Base-by-base conservation (phyloP, 2,888 invertebrate genomes). In the Dolichomitus sp. region DNA sequence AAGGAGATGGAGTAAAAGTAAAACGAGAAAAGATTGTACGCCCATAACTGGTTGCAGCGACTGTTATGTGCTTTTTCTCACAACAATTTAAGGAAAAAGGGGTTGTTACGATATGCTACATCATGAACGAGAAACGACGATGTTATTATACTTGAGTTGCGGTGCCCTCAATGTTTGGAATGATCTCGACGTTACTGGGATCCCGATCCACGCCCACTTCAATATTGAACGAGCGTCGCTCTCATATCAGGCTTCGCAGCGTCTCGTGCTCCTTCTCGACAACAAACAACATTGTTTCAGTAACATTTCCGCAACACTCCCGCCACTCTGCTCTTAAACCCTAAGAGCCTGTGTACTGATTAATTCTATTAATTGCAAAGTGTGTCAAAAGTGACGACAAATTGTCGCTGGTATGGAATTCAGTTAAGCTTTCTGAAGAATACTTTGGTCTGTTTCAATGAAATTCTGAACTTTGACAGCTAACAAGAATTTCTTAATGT, bases 1-100 rank as follows among this genome's bases (percentile, higher is more conserved):
- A 63, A 54, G 40, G 70, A 59, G 50, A 57, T 45, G n/a, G 54
- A 11, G 50, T 42, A 65, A 59, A 57, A 61, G 72, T 54, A 61
- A 78, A 65, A 33, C 65, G 63, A 52, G 27, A 59, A 48, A 76
- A 59, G 48, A 6, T 23, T 17, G 42, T 57, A 30, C 27, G 19
- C 11, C 33, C 17, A 30, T 2, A 17, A 23, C 30, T 17, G 23
- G 74, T n/a, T n/a, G 33, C n/a, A 59, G 61, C 66, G 84, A 86
- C 82, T 84, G 85, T 85, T 85, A 87, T 84, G 78, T 90, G 89
- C 86, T 90, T 90, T 88, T 88, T 90, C 86, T 89, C 88, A 88
- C 87, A 90, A 90, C 88, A 90, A 88, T 88, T 86, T 85, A 80
- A 59, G 81, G 85, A 83, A 52, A 89, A 89, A 81, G 81, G 79